phyloP scores from a whole-genome alignment of 2,797 vertebrate species.

The Pseudochirops corinnae region DNA sequence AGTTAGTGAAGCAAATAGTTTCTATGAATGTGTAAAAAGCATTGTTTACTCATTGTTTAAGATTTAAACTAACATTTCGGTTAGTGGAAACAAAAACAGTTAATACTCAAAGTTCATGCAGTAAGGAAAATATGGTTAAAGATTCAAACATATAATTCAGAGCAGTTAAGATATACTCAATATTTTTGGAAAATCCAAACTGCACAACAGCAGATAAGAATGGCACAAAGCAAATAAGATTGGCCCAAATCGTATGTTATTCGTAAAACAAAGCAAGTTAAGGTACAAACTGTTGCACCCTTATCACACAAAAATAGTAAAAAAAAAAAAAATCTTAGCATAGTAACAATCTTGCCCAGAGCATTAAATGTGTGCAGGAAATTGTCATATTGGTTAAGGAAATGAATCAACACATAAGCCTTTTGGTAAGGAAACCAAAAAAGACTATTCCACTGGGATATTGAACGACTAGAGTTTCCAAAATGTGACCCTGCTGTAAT shows the following conservation, averaged over 20 bases:
- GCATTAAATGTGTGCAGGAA: constrained; percentile 94
- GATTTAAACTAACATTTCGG: constrained; percentile 76
- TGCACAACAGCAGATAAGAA: constrained; percentile 57
- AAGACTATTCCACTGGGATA: constrained; percentile 91
- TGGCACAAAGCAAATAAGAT: constrained; percentile 57
- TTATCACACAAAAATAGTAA: constrained; percentile 70
- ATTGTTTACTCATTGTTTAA: constrained; percentile 79
- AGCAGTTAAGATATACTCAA: constrained; percentile 73
- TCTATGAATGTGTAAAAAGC: constrained; percentile 82
- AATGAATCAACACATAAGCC: constrained; percentile 93
- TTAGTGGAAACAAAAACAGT: constrained; percentile 79
- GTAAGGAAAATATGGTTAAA: constrained; percentile 80
- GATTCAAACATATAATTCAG: constrained; percentile 73
- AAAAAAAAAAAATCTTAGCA: constrained; percentile 72
- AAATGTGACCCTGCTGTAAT: constrained; percentile 93
- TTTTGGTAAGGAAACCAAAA: constrained; percentile 86
- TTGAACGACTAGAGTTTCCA: constrained; percentile 92
- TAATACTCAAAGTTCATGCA: constrained; percentile 78
- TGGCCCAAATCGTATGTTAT: constrained; percentile 58
- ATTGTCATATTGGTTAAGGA: constrained; percentile 93
- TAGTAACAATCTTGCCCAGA: constrained; percentile 86
- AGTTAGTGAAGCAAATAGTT: constrained; percentile 89
- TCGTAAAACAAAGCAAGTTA: constrained; percentile 56
- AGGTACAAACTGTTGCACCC: constrained; percentile 55
- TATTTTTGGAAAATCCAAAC: constrained; percentile 74